Evolutionary conservation across 1,140 invertebrate genomes (phyloP), one percentile per base, ranked within the genome.

Genomic region (Linepithema humile): DNA sequence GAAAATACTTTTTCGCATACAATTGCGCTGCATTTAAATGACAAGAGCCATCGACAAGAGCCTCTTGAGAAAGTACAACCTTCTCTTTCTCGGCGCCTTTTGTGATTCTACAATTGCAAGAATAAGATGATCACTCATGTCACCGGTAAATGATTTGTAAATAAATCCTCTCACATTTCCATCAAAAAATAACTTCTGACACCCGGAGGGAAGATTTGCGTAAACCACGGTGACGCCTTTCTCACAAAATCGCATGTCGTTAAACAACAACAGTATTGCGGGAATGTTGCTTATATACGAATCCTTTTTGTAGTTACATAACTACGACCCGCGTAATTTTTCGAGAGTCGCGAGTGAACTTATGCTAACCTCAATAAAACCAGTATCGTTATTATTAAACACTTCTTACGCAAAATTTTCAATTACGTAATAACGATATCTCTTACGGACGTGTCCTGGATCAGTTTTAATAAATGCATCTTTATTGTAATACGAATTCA

Each of bases 131-230:
- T 80, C 70, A 70, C 17, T 80, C 64, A 80, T 55, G 35, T 80
- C 75, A 55, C 35, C 7, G 23, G 48, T 80, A 55, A 80, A 55
- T 65, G 75, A n/a, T 55, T 69, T 55, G 75, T 64, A 69, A 80
- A 80, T 70, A 80, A 69, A 43, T 80, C 12, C 23, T 12, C 48
- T 80, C 75, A 80, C 55, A 70, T 40, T 80, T 70, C 23, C 64
- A 40, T 70, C 64, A 55, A 70, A 70, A 29, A 26, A n/a, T 12
- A 15, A 60, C 53, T 40, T 55, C 48, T 65, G n/a, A 9, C 32
- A 53, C 12, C 23, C 20, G 2, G 20, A 20, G 4, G n/a, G 35
- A 23, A 7, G 2, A 12, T 20, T 10, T 15, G n/a, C 15, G 20
- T n/a, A 62, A 62, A 45, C 45, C 72, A 45, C 32, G 20, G 1